Evolutionary conservation across 2,888 invertebrate species (phyloP).

Genomic region (Acrobeloides nanus): DNA sequence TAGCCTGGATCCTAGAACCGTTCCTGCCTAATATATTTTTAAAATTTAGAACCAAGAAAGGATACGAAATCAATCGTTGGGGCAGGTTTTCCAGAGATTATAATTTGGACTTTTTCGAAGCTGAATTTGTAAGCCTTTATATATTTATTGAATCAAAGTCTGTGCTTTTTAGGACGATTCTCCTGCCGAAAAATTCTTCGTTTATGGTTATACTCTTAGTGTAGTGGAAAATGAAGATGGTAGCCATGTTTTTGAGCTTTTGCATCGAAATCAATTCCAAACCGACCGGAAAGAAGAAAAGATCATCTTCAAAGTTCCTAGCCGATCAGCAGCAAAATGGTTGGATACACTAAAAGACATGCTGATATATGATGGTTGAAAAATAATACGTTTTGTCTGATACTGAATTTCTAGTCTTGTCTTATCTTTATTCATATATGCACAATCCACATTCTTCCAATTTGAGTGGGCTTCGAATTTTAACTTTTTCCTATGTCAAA

Average conservation of each 20-base stretch:
- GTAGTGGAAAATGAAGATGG: conserved; percentile 23
- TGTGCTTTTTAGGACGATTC: conserved; percentile 26
- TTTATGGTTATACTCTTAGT: conserved; percentile 33
- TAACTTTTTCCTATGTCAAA: too few species aligned
- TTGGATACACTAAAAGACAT: too few species aligned
- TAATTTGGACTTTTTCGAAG: conserved; percentile 34
- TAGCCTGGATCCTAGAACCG: too few species aligned
- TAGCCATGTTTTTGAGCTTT: conserved; percentile 34
- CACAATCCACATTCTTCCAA: too few species aligned
- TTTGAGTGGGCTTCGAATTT: too few species aligned
- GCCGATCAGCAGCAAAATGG: too few species aligned
- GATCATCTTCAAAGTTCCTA: conserved; percentile 39
- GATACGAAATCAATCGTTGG: conserved; percentile 25
- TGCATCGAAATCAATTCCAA: conserved; percentile 39
- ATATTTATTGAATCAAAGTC: neutral
- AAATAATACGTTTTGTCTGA: too few species aligned
- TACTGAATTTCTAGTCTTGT: too few species aligned
- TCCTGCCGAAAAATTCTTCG: conserved; percentile 28
- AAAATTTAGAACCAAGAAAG: conserved; percentile 24
- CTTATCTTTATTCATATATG: too few species aligned
- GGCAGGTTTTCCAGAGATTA: conserved; percentile 30
- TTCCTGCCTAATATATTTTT: too few species aligned
- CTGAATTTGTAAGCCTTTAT: conserved; percentile 36
- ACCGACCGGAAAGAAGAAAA: conserved; percentile 34
- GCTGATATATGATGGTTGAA: too few species aligned